Conservation (phyloP, 1,140 invertebrate species). For the Drepana arcuata region DNA sequence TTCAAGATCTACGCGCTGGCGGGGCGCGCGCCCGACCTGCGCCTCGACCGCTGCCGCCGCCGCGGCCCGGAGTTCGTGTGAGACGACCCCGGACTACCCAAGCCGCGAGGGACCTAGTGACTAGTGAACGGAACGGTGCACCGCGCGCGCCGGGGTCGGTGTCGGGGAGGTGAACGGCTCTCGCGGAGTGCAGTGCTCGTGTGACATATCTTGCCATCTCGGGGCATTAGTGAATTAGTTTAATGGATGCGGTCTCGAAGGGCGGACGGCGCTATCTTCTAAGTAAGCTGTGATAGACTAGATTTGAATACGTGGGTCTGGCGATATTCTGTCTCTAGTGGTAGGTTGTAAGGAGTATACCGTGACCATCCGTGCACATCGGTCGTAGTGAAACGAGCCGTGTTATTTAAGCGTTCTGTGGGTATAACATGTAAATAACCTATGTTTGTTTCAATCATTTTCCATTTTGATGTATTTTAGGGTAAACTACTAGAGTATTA, state of each 20-base stretch:
- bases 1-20: slow-evolving; percentile 60
- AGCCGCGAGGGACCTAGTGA: not conserved
- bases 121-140: not conserved
- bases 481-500: slow-evolving; percentile 49
- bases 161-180: too few species aligned
- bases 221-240: too few species aligned
- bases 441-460: slow-evolving; percentile 50
- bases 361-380: slow-evolving; percentile 20
- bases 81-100: slow-evolving; percentile 7
- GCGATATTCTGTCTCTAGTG: slow-evolving; percentile 43
- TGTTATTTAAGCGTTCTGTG: slow-evolving; percentile 45
- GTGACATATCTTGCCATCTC: too few species aligned
- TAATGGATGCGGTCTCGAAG: too few species aligned
- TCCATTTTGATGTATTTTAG: slow-evolving; percentile 67
- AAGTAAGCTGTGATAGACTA: slow-evolving; percentile 67
- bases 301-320: slow-evolving; percentile 44
- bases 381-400: slow-evolving; percentile 29
- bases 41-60: slow-evolving; percentile 7
- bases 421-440: slow-evolving; percentile 54
- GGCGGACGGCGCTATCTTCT: slow-evolving; percentile 29
- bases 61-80: not conserved
- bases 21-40: slow-evolving; percentile 18
- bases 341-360: slow-evolving; percentile 41
- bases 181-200: too few species aligned
- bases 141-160: too few species aligned